These are phyloP conservation scores for Platorchestia sp. DNA, from an alignment of 1,140 invertebrate species.

Conservation along the genomic window DNA sequence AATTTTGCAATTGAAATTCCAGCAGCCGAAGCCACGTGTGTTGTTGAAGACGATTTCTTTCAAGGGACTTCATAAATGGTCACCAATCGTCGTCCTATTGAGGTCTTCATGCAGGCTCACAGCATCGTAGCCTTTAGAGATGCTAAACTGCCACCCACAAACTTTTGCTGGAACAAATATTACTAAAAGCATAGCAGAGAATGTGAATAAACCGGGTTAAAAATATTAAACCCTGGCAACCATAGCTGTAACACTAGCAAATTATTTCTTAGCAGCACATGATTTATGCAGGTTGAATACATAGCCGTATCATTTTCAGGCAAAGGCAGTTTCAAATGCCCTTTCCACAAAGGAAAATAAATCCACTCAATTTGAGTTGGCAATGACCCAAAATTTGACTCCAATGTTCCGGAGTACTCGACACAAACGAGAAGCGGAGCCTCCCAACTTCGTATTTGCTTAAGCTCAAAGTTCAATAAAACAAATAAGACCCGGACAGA, in stretches of 20 bases:
- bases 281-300: background rate
- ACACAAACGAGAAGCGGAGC: background rate
- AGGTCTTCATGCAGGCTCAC: background rate
- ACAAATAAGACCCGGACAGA: background rate
- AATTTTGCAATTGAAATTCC: background rate
- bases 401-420: background rate
- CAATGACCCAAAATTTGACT: background rate
- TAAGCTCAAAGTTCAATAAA: background rate
- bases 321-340: background rate
- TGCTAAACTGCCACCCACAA: background rate
- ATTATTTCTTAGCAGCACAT: background rate
- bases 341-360: background rate
- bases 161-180: background rate
- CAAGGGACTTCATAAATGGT: background rate
- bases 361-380: background rate
- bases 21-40: background rate
- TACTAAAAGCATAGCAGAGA: background rate
- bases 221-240: background rate
- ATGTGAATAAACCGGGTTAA: background rate
- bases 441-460: background rate
- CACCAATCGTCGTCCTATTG: background rate
- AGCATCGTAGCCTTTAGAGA: background rate
- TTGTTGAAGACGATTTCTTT: background rate
- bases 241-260: background rate
- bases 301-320: background rate